Conservation (phyloP, 1,140 invertebrate genomes). For the Trichonephila inaurata region DNA sequence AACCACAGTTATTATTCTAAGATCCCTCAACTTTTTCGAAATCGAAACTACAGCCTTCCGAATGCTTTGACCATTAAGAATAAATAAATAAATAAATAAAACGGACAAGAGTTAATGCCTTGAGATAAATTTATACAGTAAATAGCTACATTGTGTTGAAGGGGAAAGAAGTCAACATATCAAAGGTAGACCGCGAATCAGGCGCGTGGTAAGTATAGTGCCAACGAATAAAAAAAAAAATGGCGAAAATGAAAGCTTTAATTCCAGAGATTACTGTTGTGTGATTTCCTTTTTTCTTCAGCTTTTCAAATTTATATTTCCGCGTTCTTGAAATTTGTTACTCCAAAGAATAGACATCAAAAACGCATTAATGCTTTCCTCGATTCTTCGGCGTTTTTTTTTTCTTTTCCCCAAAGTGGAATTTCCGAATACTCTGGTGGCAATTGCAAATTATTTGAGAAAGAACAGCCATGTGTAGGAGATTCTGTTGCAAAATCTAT, state of each 20-base stretch:
- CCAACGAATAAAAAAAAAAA: background rate
- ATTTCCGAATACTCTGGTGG: background rate
- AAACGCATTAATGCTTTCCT: constrained; percentile 18
- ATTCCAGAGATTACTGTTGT: background rate
- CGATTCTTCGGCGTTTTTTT: background rate
- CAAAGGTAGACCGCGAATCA: background rate
- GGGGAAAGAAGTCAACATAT: background rate
- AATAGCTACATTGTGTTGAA: background rate
- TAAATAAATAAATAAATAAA: background rate
- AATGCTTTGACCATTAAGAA: background rate
- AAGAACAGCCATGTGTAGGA: background rate
- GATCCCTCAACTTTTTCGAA: background rate
- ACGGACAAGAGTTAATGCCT: background rate
- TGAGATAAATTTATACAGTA: background rate
- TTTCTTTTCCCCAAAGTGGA: background rate
- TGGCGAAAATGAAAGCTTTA: background rate
- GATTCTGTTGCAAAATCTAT: background rate
- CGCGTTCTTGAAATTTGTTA: background rate
- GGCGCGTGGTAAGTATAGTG: background rate
- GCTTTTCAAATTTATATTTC: constrained; percentile 11
- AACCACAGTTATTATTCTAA: background rate
- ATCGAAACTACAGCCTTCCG: background rate
- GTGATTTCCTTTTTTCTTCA: background rate
- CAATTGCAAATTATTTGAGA: background rate
- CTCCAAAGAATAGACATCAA: background rate